Evolutionary conservation across 2,888 invertebrate species (phyloP).

Genomic region (Ypsolopha sequella): DNA sequence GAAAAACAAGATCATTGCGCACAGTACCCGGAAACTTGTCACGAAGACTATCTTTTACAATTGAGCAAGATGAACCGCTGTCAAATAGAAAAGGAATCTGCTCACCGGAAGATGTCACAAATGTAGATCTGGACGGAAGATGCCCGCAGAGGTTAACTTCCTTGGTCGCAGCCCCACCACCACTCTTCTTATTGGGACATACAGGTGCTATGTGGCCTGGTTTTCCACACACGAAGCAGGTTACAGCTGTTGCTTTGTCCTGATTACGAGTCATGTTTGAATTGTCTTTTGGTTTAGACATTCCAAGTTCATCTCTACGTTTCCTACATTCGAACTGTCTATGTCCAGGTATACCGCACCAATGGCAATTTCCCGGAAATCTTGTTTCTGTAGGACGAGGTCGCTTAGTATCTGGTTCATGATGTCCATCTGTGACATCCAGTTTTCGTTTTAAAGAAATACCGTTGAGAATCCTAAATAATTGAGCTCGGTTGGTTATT

Average conservation of each 20-base stretch:
- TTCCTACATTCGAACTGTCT: too few relatives aligned
- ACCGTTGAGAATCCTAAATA: too few relatives aligned
- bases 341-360: too few relatives aligned
- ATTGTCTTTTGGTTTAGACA: background rate
- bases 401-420: too few relatives aligned
- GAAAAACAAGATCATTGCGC: conserved; percentile 1
- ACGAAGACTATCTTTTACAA: conserved; percentile 10
- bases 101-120: conserved; percentile 11
- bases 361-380: too few relatives aligned
- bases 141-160: conserved; percentile 4
- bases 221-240: conserved; percentile 7
- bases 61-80: conserved; percentile 16
- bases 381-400: too few relatives aligned
- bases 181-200: background rate
- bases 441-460: too few relatives aligned
- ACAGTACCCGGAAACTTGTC: conserved; percentile 10
- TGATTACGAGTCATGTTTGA: background rate
- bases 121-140: background rate
- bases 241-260: background rate
- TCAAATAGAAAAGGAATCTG: conserved; percentile 12
- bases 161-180: background rate
- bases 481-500: too few relatives aligned
- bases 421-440: too few relatives aligned
- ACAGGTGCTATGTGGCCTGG: conserved; percentile 5
- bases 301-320: too few relatives aligned